phyloP scores from a whole-genome alignment of 2,797 vertebrate species.

The Gymnothorax reevesii region DNA sequence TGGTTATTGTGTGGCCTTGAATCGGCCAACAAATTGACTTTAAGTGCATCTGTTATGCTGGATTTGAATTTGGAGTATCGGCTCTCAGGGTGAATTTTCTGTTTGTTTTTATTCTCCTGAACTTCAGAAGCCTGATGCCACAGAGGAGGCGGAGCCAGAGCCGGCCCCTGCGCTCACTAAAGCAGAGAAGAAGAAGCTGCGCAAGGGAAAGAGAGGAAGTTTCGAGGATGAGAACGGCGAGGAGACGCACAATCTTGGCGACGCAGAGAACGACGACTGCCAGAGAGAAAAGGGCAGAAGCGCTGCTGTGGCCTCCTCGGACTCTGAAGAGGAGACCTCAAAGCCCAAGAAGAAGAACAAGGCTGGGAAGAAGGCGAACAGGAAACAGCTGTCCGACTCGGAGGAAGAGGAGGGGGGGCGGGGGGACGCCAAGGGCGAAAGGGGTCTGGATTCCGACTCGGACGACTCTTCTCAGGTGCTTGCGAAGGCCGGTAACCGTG shows the following conservation, averaged over 20 bases:
- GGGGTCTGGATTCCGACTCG: constrained; percentile 69
- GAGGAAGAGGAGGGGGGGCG: constrained; percentile 69
- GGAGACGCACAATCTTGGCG: constrained; percentile 67
- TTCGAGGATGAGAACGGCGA: constrained; percentile 79
- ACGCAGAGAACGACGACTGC: constrained; percentile 75
- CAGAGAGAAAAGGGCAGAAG: constrained; percentile 68
- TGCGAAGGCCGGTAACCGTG: constrained; percentile 76
- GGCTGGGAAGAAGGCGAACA: constrained; percentile 71
- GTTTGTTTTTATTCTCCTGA: not conserved
- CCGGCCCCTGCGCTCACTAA: constrained; percentile 48
- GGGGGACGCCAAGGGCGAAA: constrained; percentile 56
- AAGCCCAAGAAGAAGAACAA: constrained; percentile 69
- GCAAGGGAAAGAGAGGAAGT: constrained; percentile 80
- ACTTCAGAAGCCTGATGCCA: constrained; percentile 74
- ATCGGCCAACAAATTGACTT: not conserved
- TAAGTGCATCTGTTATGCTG: not conserved
- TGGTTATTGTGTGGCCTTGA: not conserved
- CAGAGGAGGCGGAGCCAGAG: constrained; percentile 73
- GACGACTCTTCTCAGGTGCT: constrained; percentile 64
- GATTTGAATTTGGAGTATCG: not conserved
- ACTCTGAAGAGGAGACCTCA: constrained; percentile 75
- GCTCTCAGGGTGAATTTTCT: not conserved
- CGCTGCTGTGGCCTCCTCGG: constrained; percentile 58
- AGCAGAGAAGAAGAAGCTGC: constrained; percentile 88
- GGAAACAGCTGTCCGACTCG: constrained; percentile 68